Evolutionary conservation across 2,888 invertebrate genomes (phyloP), one percentile per base, ranked within the genome.

Genomic region (Cactoblastis cactorum): DNA sequence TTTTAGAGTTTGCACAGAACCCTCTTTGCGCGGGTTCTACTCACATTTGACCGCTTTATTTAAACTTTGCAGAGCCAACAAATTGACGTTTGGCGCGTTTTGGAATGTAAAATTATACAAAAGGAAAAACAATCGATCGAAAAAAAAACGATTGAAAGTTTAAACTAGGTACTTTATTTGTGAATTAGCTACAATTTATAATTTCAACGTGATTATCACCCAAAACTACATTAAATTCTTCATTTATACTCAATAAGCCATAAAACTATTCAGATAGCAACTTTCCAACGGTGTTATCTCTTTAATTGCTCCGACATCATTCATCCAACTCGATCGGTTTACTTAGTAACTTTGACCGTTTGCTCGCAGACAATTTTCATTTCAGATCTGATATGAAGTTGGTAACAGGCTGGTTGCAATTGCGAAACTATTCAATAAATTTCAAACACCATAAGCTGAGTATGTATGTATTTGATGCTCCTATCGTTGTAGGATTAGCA

Each of bases 301-400:
- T 63, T 62, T 67, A 69, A 70, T 70, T 63, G 71, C 64, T 53
- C 53, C 19, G 54, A 58, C 67, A 61, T 66, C 67, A 61, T 69
- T 66, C 61, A 64, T 65, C 59, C 53, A 43, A 15, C 55, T 58
- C 49, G 53, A 57, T 59, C 19, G 41, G 41, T 33, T 49, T 63
- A 51, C 57, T 71, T 64, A 22, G 48, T 47, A 70, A 69, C 66
- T 69, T 67, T 52, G 58, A 57, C 57, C 58, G 60, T 67, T 62
- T 53, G 53, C 53, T 51, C 61, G 58, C 57, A 63, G 62, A 55
- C 57, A 57, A 57, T 53, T n/a, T 50, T 56, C 54, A 56, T 53
- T 57, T 49, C 49, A 43, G 54, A 64, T 61, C 51, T 48, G 52
- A 59, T 56, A 59, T 32, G 28, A 49, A 49, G 38, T 49, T 49